phyloP scores from a whole-genome alignment of 2,113 vertebrate species.

The Apaloderma vittatum region DNA sequence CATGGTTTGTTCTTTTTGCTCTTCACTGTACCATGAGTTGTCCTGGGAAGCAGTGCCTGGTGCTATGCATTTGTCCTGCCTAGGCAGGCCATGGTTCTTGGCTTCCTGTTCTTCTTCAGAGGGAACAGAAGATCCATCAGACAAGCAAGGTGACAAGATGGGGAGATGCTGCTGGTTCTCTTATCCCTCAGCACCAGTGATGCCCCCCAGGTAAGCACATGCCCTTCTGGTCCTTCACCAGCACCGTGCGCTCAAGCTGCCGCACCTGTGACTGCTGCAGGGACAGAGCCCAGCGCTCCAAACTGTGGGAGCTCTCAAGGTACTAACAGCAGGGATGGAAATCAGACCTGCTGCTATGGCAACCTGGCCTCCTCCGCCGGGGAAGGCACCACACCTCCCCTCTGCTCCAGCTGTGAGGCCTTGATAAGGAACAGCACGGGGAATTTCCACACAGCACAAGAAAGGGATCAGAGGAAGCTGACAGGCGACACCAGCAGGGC shows the following conservation, averaged over 20 bases:
- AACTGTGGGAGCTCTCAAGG: neutral
- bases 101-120: neutral
- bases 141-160: neutral
- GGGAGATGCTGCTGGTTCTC: neutral
- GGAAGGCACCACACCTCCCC: neutral
- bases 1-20: neutral
- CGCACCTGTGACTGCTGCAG: neutral
- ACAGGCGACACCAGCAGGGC: neutral
- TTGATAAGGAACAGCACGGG: neutral
- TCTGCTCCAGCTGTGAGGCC: conserved; percentile 10
- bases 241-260: neutral
- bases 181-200: neutral
- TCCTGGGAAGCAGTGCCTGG: neutral
- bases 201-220: neutral
- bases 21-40: neutral
- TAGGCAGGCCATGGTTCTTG: neutral
- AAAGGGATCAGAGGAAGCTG: neutral
- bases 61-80: neutral
- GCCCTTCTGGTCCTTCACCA: neutral
- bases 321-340: conserved; percentile 24
- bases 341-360: conserved; percentile 57
- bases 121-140: neutral
- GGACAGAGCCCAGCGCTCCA: neutral
- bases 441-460: neutral
- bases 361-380: conserved; percentile 34